A percentile compares a stretch with the other conserved stretches of the same genome.
Evolutionary conservation across 2,797 vertebrate genomes (phyloP).

Genomic region (Macrochelys suwanniensis): DNA sequence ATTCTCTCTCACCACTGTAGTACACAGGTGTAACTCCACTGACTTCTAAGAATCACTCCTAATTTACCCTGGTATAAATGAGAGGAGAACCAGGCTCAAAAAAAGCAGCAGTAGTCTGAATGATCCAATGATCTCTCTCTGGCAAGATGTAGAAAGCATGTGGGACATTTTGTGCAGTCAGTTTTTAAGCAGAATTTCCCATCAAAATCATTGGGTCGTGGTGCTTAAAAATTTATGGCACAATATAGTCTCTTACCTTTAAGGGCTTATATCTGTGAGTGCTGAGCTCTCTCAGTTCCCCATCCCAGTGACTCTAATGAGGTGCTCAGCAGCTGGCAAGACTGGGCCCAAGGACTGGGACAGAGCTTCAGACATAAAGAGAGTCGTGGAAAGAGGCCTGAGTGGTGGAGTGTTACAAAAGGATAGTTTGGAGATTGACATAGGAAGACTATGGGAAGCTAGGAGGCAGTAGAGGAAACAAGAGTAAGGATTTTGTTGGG

Average conservation of each 20-base stretch:
- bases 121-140: background rate
- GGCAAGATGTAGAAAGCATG: accelerated
- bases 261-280: accelerated
- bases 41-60: accelerated
- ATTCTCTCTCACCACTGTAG: background rate
- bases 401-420: background rate
- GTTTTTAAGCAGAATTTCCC: background rate
- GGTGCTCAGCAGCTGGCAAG: background rate
- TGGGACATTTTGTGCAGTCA: background rate
- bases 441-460: background rate
- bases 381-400: background rate
- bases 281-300: accelerated
- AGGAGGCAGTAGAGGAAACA: background rate
- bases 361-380: accelerated
- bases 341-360: background rate
- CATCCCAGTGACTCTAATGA: background rate
- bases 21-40: accelerated
- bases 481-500: background rate
- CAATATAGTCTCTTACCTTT: background rate
- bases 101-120: background rate
- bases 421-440: background rate
- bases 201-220: background rate
- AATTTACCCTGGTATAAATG: background rate
- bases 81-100: background rate
- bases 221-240: background rate